phyloP scores from a whole-genome alignment of 1,140 invertebrate genomes.

The Physella acuta region DNA sequence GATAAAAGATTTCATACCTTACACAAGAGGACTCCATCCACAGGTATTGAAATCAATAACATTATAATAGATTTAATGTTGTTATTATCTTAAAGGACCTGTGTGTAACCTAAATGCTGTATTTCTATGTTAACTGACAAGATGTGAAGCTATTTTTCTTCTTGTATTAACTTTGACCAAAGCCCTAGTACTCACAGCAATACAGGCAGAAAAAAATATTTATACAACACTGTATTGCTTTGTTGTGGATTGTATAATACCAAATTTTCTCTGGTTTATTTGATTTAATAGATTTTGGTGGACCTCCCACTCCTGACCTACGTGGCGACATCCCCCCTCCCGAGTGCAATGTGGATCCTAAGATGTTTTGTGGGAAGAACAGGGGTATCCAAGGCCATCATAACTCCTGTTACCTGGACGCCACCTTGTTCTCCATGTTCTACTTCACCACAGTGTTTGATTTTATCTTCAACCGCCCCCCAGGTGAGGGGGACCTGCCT shows the following conservation, averaged over 20 bases:
- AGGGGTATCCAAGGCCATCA: conserved; percentile 93
- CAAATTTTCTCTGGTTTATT: background rate
- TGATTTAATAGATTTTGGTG: conserved; percentile 13
- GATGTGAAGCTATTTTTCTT: too few relatives aligned
- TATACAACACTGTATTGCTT: background rate
- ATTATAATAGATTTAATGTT: too few relatives aligned
- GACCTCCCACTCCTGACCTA: conserved; percentile 69
- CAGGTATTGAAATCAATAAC: too few relatives aligned
- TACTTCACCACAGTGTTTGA: conserved; percentile 94
- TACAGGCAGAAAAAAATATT: background rate
- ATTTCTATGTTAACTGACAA: too few relatives aligned
- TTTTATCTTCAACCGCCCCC: conserved; percentile 76
- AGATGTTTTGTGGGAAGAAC: conserved; percentile 57
- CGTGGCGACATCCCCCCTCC: conserved; percentile 78
- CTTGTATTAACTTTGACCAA: too few relatives aligned
- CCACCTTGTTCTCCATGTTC: conserved; percentile 95
- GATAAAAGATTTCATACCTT: conserved; percentile 76
- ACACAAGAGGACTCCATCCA: background rate
- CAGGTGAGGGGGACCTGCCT: conserved; percentile 73
- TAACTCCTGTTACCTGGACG: conserved; percentile 97
- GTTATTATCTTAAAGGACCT: too few relatives aligned
- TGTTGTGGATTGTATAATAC: background rate
- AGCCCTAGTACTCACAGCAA: too few relatives aligned
- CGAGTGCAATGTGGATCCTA: conserved; percentile 32
- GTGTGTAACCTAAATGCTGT: too few relatives aligned